A percentile compares a stretch with the other conserved stretches of the same genome.
These are phyloP conservation scores for Thunnus albacares DNA, from an alignment of 2,797 vertebrate genomes.

Conservation along the genomic window DNA sequence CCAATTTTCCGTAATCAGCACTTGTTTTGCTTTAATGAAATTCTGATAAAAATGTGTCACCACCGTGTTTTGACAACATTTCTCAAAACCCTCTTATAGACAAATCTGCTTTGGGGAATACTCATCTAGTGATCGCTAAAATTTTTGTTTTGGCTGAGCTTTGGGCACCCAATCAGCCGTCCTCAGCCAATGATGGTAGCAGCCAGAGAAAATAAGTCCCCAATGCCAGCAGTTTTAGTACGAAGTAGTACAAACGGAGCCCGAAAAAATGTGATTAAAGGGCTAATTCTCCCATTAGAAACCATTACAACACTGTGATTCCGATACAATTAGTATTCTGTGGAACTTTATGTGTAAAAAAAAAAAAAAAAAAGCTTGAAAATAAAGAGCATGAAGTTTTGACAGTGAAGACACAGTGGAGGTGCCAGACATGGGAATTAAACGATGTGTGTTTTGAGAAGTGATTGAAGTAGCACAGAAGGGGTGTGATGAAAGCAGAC, in stretches of 20 bases:
- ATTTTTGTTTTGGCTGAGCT: constrained; percentile 40
- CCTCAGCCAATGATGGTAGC: constrained; percentile 19
- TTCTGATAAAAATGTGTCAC: constrained; percentile 23
- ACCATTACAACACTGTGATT: not conserved
- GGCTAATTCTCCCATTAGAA: not conserved
- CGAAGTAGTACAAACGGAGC: constrained; percentile 5
- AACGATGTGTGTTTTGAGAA: not conserved
- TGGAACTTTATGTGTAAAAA: not conserved
- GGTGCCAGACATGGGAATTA: constrained; percentile 8
- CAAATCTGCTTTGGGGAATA: constrained; percentile 31
- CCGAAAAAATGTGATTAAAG: not conserved
- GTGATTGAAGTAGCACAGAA: constrained; percentile 16
- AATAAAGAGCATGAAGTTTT: constrained; percentile 1
- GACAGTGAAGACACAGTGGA: not conserved
- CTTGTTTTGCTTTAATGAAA: constrained; percentile 18
- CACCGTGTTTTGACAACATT: constrained; percentile 47
- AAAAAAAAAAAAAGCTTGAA: not conserved
- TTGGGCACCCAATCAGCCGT: not conserved
- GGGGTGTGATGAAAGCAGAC: not conserved
- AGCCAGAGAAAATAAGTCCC: constrained; percentile 33
- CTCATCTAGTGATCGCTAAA: constrained; percentile 13
- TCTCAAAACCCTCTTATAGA: constrained; percentile 27
- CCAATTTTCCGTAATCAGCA: not conserved
- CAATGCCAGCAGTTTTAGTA: constrained; percentile 15
- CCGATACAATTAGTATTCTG: not conserved